These are phyloP conservation scores for Cromileptes altivelis DNA, from an alignment of 2,113 vertebrate species.

Conservation along the genomic window DNA sequence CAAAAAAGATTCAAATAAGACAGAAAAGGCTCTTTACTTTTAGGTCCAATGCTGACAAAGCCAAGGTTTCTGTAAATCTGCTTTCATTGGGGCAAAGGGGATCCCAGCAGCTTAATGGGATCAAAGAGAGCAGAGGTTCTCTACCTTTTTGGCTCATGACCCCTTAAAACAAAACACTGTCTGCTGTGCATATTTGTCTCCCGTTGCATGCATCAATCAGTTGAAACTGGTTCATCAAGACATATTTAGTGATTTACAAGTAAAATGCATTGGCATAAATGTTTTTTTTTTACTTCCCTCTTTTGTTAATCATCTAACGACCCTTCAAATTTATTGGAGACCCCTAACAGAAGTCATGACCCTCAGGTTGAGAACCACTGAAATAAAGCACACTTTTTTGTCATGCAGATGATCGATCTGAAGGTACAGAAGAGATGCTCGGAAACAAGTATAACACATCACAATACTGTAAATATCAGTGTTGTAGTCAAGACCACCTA, in stretches of 20 bases:
- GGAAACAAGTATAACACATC: not conserved
- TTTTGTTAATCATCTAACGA: not conserved
- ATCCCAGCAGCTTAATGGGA: not conserved
- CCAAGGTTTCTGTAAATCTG: not conserved
- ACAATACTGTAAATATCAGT: too few species aligned
- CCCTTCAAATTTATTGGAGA: not conserved
- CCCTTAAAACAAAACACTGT: not conserved
- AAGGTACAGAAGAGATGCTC: not conserved
- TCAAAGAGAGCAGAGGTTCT: too few species aligned
- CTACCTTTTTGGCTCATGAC: not conserved
- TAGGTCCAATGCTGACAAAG: not conserved
- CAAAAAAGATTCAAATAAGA: not conserved
- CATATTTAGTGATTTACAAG: not conserved
- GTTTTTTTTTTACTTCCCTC: not conserved
- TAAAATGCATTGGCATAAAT: not conserved
- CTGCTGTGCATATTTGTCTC: not conserved
- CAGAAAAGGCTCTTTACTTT: not conserved
- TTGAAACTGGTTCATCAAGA: not conserved
- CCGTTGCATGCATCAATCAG: not conserved
- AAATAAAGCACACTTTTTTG: not conserved
- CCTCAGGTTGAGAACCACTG: not conserved
- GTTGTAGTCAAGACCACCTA: too few species aligned
- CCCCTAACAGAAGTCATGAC: not conserved
- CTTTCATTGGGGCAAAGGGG: not conserved
- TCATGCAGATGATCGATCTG: too few species aligned